Evolutionary conservation across 2,113 vertebrate genomes (phyloP).

Genomic region (Zosterops lateralis): DNA sequence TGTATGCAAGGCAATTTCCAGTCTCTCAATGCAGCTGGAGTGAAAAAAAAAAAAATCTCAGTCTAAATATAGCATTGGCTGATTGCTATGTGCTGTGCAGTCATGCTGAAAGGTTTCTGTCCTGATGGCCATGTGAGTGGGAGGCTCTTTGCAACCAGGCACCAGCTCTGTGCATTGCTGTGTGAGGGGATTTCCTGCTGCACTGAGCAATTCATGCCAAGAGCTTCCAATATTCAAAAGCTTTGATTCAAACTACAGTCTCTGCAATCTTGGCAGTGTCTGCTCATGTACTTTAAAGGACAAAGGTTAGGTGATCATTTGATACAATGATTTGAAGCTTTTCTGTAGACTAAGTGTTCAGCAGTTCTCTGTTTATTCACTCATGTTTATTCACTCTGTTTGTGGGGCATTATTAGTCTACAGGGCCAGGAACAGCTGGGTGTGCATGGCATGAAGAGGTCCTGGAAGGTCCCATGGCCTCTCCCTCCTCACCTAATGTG

Average conservation of each 20-base stretch:
- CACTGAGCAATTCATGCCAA: neutral
- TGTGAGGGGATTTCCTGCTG: neutral
- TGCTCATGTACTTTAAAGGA: neutral
- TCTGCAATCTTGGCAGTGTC: neutral
- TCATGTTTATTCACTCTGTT: too few species aligned
- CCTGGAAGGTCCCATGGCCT: neutral
- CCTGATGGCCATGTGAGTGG: neutral
- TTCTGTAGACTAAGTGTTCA: neutral
- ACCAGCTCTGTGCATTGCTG: neutral
- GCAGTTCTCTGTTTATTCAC: neutral
- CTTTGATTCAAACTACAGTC: neutral
- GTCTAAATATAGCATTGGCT: neutral
- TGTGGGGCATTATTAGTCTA: neutral
- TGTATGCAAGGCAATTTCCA: neutral
- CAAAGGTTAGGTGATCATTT: neutral
- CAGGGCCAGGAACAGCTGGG: neutral
- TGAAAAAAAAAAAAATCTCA: neutral
- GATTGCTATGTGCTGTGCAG: neutral
- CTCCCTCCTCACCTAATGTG: rapidly evolving
- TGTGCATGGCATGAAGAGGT: neutral
- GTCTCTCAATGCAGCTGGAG: neutral
- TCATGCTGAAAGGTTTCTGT: neutral
- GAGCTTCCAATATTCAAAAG: neutral
- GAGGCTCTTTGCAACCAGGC: neutral
- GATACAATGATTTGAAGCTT: neutral